A percentile compares a stretch with the other conserved stretches of the same genome.
phyloP scores from a whole-genome alignment of 2,888 invertebrate genomes.

The Sarcophaga rosellei region DNA sequence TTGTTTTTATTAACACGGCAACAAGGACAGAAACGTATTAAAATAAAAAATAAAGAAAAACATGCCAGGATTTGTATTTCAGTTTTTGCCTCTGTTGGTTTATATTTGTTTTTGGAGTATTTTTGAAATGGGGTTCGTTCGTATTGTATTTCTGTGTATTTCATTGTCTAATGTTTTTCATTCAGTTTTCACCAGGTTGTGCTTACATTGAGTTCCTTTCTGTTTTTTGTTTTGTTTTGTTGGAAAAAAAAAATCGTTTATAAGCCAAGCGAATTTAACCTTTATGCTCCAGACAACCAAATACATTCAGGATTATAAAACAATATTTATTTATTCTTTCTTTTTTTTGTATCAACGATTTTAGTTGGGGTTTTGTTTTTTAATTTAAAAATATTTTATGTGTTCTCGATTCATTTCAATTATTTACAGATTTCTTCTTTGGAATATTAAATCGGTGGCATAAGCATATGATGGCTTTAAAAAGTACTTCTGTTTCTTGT shows the following conservation, averaged over 20 bases:
- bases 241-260: conserved; percentile 14
- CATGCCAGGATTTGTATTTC: background rate
- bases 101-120: too few species aligned
- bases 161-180: conserved; percentile 1
- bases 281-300: conserved; percentile 31
- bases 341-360: too few species aligned
- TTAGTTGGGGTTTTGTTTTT: too few species aligned
- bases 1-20: conserved; percentile 38
- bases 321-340: conserved; percentile 19
- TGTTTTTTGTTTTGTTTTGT: background rate
- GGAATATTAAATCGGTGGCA: background rate
- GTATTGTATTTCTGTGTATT: background rate
- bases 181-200: conserved; percentile 12
- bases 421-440: background rate
- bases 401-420: background rate
- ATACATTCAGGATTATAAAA: conserved; percentile 41
- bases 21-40: background rate
- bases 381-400: too few species aligned
- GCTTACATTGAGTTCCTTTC: background rate
- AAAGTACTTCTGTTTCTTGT: background rate
- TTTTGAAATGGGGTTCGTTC: too few species aligned
- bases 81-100: background rate
- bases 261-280: conserved; percentile 47
- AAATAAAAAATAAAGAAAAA: background rate
- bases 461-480: background rate